A percentile compares a stretch with the other conserved stretches of the same genome.
phyloP scores from a whole-genome alignment of 2,113 vertebrate species.

The Calonectris borealis region DNA sequence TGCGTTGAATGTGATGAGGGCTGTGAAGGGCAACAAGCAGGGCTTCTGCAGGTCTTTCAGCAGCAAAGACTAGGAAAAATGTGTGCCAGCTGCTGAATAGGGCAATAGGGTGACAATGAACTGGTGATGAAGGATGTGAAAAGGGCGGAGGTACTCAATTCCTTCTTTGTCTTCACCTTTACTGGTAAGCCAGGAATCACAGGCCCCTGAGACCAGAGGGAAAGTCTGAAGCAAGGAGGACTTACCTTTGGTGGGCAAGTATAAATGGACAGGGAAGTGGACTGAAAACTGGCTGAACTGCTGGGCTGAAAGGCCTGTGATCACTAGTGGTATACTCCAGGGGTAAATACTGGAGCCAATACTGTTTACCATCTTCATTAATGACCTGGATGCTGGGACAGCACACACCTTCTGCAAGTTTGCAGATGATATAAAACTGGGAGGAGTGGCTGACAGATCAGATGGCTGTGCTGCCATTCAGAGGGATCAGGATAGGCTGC shows the following conservation, averaged over 20 bases:
- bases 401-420: not conserved
- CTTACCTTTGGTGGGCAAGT: not conserved
- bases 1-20: not conserved
- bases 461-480: not conserved
- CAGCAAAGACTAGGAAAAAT: not conserved
- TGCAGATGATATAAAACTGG: not conserved
- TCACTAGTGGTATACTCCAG: not conserved
- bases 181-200: not conserved
- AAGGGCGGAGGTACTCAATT: not conserved
- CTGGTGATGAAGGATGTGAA: not conserved
- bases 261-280: no score
- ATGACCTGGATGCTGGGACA: not conserved
- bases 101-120: not conserved
- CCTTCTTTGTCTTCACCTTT: not conserved
- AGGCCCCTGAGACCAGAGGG: not conserved
- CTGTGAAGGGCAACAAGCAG: not conserved
- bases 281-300: not conserved
- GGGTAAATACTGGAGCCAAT: not conserved
- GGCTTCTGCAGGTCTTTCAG: not conserved
- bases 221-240: not conserved
- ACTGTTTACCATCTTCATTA: no score
- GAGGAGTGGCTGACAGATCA: not conserved
- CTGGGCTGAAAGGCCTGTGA: not conserved
- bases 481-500: not conserved
- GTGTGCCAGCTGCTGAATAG: not conserved